Evolutionary conservation across 2,797 vertebrate species (phyloP), one percentile per base, ranked within the genome.

Genomic region (Dendrocincla tyrannina): DNA sequence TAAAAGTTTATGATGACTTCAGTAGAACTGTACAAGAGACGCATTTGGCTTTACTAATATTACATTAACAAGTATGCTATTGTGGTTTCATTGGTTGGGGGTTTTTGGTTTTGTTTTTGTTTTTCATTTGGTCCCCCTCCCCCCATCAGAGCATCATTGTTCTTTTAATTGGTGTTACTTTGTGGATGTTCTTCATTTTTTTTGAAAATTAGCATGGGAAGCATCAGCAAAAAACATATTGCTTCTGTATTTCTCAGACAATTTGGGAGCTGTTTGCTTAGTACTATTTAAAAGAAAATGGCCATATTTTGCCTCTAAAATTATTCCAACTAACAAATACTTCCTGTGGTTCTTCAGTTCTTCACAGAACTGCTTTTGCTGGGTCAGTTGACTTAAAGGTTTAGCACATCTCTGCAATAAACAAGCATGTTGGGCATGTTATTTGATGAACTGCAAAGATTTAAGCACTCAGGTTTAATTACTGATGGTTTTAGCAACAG

Each of bases 401-500:
- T 44, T 88, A 94, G 85, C 94, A 96, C 88, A 94, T 93, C 88
- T 94, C 85, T 84, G 82, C 82, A 84, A 94, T 90, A 93, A 95
- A 88, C 92, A 93, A 83, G 89, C 96, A 95, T 95, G 85, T 96
- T 86, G 98, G 98, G 97, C 99, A 99, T 99, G 99, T 98, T 98
- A 97, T 93, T 98, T 97, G 93, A 91, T 97, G 98, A 97, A 97
- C 98, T 97, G 91, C 97, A 98, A 98, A 97, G 94, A 99, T 99
- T 99, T 99, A 98, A 98, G 96, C 97, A 96, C 98, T 98, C 97
- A 97, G 97, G 91, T 96, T 96, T 98, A 98, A 98, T 98, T 98
- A 97, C 92, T 35, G 85, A 63, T 94, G 94, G 95, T 96, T 96
- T 96, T 91, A 96, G 94, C 96, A 81, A 83, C 80, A 59, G 97